Evolutionary conservation across 2,797 vertebrate genomes (phyloP).

Genomic region (Galaxias olidus): DNA sequence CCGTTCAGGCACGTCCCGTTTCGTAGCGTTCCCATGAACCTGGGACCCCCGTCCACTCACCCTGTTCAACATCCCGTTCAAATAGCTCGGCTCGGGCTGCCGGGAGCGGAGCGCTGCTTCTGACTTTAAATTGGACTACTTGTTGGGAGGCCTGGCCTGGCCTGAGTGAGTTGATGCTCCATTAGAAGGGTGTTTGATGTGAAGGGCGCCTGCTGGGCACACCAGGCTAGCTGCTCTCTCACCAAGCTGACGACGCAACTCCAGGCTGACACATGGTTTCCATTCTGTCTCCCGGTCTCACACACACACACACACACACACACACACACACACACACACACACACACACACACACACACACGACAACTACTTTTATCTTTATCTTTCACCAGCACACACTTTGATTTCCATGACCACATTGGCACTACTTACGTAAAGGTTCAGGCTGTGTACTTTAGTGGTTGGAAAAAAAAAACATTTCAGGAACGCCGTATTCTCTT

Average conservation of each 20-base stretch:
- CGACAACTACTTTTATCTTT: neutral
- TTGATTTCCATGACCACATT: constrained; percentile 14
- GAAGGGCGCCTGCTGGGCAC: constrained; percentile 53
- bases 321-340: constrained; percentile 20
- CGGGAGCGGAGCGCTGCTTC: constrained; percentile 22
- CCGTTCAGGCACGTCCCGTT: constrained; percentile 51
- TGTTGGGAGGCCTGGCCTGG: constrained; percentile 44
- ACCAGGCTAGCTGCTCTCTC: constrained; percentile 52
- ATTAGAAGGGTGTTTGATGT: constrained; percentile 64
- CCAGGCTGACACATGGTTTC: constrained; percentile 39
- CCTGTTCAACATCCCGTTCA: constrained; percentile 52
- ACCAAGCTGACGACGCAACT: constrained; percentile 63
- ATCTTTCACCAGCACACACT: constrained; percentile 13
- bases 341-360: constrained; percentile 19
- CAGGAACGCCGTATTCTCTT: constrained; percentile 9
- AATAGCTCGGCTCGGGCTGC: constrained; percentile 36
- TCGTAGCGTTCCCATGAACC: constrained; percentile 62
- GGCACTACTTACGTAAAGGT: constrained; percentile 18
- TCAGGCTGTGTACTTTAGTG: neutral
- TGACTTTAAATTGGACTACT: constrained; percentile 38
- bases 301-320: constrained; percentile 32
- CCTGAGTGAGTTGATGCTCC: constrained; percentile 53
- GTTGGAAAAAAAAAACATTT: neutral
- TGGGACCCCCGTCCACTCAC: constrained; percentile 6
- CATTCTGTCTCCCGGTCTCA: constrained; percentile 56